Evolutionary conservation across 35 echinoderm and acorn worm species (phyloP).

Genomic region (Chiridota heheva): DNA sequence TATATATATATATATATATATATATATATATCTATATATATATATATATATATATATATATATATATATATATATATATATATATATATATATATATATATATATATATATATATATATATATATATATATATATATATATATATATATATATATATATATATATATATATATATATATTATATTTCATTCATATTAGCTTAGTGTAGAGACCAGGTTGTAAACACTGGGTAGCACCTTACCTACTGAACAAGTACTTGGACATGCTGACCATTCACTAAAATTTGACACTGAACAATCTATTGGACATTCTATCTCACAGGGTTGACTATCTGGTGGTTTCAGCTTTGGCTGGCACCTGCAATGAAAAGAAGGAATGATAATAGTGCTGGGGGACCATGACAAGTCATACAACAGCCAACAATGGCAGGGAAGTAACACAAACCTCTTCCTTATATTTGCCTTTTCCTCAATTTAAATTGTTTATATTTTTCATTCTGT

Average conservation of each 20-base stretch:
- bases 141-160: not conserved
- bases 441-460: not conserved
- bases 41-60: not conserved
- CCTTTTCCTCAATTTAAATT: too few species aligned
- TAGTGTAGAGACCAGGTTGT: not conserved
- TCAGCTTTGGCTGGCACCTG: conserved; percentile 68
- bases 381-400: not conserved
- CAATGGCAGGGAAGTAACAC: not conserved
- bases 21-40: not conserved
- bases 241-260: conserved; percentile 63
- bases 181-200: not conserved
- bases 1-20: not conserved
- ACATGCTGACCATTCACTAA: conserved; percentile 78
- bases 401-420: not conserved
- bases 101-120: not conserved
- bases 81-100: not conserved
- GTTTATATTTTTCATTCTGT: too few species aligned
- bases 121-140: not conserved
- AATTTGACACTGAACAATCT: conserved; percentile 64
- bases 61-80: not conserved
- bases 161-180: not conserved
- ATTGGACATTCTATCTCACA: conserved; percentile 72
- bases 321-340: conserved; percentile 37
- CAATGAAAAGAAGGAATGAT: not conserved
- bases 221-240: not conserved